A percentile compares a stretch with the other conserved stretches of the same genome.
Evolutionary conservation across 1,140 invertebrate genomes (phyloP).

Genomic region (Pygmarrhopalites habei): DNA sequence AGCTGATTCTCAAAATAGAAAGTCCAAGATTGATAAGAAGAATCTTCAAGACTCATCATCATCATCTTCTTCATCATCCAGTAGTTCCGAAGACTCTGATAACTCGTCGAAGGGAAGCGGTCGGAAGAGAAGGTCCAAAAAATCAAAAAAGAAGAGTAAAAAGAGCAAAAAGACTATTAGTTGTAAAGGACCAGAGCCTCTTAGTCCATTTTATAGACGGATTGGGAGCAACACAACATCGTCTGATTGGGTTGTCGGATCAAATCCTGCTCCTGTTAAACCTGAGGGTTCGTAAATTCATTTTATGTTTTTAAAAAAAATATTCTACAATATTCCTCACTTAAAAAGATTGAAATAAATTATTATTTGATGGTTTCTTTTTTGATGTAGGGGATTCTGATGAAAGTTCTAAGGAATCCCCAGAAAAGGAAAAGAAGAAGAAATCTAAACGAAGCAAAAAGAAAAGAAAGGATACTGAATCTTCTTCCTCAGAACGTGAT

Average conservation of each 20-base stretch:
- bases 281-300: too few species aligned
- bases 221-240: too few species aligned
- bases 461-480: constrained; percentile 9
- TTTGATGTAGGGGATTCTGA: constrained; percentile 20
- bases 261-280: too few species aligned
- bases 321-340: too few species aligned
- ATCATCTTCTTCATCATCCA: constrained; percentile 24
- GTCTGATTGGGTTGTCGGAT: too few species aligned
- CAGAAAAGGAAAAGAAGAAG: constrained; percentile 32
- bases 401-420: constrained; percentile 18
- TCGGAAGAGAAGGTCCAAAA: constrained; percentile 52
- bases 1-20: constrained; percentile 49
- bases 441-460: constrained; percentile 29
- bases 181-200: constrained; percentile 18
- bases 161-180: constrained; percentile 35
- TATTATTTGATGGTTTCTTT: not conserved
- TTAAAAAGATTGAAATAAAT: too few species aligned
- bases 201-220: constrained; percentile 36
- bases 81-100: constrained; percentile 18
- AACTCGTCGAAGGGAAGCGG: constrained; percentile 43
- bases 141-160: constrained; percentile 55
- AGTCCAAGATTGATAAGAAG: constrained; percentile 50
- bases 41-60: constrained; percentile 21
- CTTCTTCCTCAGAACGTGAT: constrained; percentile 21
- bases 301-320: too few species aligned